These are phyloP conservation scores for Ennomos fuscantarius DNA, from an alignment of 2,888 invertebrate genomes.

Conservation along the genomic window DNA sequence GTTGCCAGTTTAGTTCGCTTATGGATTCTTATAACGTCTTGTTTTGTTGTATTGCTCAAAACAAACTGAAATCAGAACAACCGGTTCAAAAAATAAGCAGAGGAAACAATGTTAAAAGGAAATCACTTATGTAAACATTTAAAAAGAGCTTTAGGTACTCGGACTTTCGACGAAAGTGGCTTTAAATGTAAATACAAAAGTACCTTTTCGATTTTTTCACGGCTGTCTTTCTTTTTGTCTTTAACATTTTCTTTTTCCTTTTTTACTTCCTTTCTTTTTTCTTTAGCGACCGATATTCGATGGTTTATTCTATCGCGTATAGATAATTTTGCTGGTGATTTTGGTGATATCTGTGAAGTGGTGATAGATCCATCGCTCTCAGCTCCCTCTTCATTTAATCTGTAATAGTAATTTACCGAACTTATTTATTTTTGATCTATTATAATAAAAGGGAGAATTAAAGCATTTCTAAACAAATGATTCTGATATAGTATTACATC, in stretches of 20 bases:
- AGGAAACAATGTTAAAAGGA: conserved; percentile 36
- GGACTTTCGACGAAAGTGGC: conserved; percentile 33
- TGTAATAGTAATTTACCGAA: conserved; percentile 39
- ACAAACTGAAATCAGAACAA: conserved; percentile 55
- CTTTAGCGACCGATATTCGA: conserved; percentile 59
- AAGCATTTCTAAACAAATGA: no score
- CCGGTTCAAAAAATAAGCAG: conserved; percentile 1
- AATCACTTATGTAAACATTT: conserved; percentile 45
- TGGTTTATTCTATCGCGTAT: conserved; percentile 67
- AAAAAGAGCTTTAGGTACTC: conserved; percentile 42
- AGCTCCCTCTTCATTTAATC: conserved; percentile 60
- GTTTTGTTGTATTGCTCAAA: conserved; percentile 67
- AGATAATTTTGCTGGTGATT: conserved; percentile 53
- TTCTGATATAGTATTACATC: no score
- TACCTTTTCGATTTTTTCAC: conserved; percentile 68
- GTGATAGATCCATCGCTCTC: conserved; percentile 57
- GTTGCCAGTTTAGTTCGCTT: conserved; percentile 85
- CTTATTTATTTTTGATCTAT: no score
- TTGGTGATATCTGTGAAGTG: conserved; percentile 34
- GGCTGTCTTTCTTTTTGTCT: conserved; percentile 56
- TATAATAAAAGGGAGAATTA: no score
- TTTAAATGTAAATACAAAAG: conserved; percentile 48
- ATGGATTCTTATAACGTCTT: conserved; percentile 47
- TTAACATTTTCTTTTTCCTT: conserved; percentile 46
- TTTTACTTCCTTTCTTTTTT: conserved; percentile 49